Evolutionary conservation across 2,888 invertebrate genomes (phyloP), one percentile per base, ranked within the genome.

Genomic region (Campopleginae sp.): DNA sequence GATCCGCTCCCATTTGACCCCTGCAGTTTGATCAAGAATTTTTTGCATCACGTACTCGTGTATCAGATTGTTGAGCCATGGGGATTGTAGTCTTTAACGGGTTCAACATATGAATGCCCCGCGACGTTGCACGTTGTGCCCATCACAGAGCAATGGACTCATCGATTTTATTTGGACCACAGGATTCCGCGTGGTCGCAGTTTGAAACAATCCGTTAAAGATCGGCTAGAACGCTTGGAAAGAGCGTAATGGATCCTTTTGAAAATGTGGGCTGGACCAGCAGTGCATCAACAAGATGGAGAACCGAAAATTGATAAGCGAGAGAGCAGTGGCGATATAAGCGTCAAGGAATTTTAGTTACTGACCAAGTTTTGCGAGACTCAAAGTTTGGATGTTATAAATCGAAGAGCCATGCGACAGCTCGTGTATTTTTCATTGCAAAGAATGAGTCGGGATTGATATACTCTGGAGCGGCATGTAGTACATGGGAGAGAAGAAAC

Each of bases 311-410:
- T 54, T 12, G 12, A 10, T 23, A 23, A 54, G 54, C 23, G 4
- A 4, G 0, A 23, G 19, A 54, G 19, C 19, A 7, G 51, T 10
- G n/a, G 44, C 5, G 7, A 38, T 38, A 38, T 38, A 38, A 38
- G 38, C 38, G 38, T 38, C 38, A 38, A 38, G 10, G 38, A 38
- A 10, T 38, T 38, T 38, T 38, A 38, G 38, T 38, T 38, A 38
- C 38, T 10, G 38, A 38, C 38, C 38, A 38, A 38, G 38, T 38
- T 38, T 38, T 10, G 10, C 19, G 33, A 51, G 19, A 7, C 23
- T 23, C 7, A 23, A 72, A 72, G 54, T 58, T 72, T 19, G 3
- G 44, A 72, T 38, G 19, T 51, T 72, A 72, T 4, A 46, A 71
- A 44, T 68, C 71, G 23, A n/a, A 51, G 19, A 27, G 8, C 46